phyloP scores from a whole-genome alignment of 1,140 invertebrate genomes.

The Eupristina koningsbergeri region DNA sequence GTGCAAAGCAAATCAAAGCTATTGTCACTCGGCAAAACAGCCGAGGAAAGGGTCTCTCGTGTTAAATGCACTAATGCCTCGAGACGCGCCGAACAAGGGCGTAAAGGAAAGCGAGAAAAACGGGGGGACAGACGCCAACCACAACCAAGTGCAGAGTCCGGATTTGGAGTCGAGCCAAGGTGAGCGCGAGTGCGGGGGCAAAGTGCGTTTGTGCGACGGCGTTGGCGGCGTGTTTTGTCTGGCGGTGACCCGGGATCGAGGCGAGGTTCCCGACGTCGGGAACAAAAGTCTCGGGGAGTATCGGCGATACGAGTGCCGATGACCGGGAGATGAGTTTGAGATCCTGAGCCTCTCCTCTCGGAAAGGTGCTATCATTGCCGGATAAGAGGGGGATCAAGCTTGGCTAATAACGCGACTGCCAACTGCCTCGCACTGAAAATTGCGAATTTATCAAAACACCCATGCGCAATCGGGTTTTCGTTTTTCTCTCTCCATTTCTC shows the following conservation, averaged over 20 bases:
- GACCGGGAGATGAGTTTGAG: slow-evolving; percentile 14
- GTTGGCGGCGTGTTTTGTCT: slow-evolving; percentile 26
- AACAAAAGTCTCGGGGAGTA: background rate
- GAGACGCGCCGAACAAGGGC: background rate
- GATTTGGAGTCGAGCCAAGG: slow-evolving; percentile 12
- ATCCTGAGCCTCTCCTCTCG: background rate
- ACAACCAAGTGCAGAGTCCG: background rate
- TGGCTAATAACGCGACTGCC: too few species aligned
- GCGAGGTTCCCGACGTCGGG: background rate
- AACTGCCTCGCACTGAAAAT: too few species aligned
- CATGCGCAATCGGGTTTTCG: too few species aligned
- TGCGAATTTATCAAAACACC: background rate
- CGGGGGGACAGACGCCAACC: too few species aligned
- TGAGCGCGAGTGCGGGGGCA: background rate
- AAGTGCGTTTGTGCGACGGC: background rate
- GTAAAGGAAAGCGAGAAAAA: background rate
- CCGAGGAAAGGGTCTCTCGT: background rate
- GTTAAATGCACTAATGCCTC: background rate
- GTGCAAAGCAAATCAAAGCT: background rate
- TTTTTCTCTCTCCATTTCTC: too few species aligned
- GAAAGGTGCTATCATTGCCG: background rate
- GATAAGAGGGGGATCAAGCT: too few species aligned
- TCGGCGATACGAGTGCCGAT: background rate
- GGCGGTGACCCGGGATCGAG: background rate
- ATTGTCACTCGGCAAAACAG: background rate